These are phyloP conservation scores for Pantherophis alleghaniensis DNA, from an alignment of 2,797 vertebrate genomes.

Conservation along the genomic window DNA sequence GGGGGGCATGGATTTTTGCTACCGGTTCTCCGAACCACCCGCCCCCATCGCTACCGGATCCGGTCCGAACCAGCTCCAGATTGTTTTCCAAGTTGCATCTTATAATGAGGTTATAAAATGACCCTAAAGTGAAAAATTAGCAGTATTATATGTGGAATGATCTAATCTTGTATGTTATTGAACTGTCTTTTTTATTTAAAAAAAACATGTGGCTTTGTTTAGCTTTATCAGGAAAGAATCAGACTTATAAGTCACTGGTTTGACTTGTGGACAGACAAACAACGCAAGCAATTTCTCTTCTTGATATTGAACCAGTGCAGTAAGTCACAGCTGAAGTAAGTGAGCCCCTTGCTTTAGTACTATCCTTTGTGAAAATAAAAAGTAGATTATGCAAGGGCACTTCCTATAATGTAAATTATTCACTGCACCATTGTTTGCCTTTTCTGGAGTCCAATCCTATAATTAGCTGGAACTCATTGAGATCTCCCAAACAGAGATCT, in stretches of 20 bases:
- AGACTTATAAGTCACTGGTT: constrained; percentile 85
- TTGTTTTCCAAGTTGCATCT: neutral
- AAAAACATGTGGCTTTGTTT: neutral
- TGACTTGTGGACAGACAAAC: constrained; percentile 84
- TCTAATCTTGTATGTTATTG: neutral
- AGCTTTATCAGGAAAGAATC: constrained; percentile 86
- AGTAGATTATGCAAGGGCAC: neutral
- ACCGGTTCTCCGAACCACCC: no score
- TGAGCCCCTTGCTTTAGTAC: neutral
- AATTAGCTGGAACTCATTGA: neutral
- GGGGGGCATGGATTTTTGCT: no score
- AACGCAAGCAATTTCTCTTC: constrained; percentile 81
- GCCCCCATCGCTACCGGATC: no score
- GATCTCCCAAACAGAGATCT: neutral
- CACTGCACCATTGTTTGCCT: neutral
- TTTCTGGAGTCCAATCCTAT: neutral
- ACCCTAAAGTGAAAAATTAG: neutral
- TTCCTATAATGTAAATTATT: neutral
- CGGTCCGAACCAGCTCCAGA: neutral
- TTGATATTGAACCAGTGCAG: constrained; percentile 74
- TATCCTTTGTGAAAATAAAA: neutral
- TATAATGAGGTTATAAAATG: neutral
- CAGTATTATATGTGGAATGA: neutral
- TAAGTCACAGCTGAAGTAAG: constrained; percentile 82
- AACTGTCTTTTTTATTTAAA: neutral